phyloP scores from a whole-genome alignment of 1,140 invertebrate species.

The Musca vetustissima region DNA sequence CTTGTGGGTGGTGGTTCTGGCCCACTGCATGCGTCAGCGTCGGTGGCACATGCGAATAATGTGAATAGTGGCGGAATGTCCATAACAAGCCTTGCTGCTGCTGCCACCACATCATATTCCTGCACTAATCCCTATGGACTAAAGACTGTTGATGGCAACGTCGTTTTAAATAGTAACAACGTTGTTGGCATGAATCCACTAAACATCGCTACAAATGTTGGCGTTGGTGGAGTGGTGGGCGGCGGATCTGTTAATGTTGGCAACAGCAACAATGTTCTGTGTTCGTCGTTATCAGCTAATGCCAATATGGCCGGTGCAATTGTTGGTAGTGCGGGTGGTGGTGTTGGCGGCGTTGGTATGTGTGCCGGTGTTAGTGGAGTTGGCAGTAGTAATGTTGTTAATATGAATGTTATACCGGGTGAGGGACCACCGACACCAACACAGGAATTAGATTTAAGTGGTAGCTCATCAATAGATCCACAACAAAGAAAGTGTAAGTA shows the following conservation, averaged over 20 bases:
- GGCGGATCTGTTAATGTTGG: slow-evolving; percentile 24
- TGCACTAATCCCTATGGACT: slow-evolving; percentile 33
- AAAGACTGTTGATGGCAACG: slow-evolving; percentile 35
- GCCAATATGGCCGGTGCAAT: slow-evolving; percentile 24
- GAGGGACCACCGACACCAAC: slow-evolving; percentile 62
- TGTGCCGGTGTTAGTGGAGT: slow-evolving; percentile 28
- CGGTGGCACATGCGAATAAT: slow-evolving; percentile 24
- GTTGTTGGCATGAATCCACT: slow-evolving; percentile 26
- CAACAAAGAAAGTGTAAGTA: slow-evolving; percentile 57
- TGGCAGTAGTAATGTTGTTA: slow-evolving; percentile 50
- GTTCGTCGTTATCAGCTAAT: slow-evolving; percentile 30
- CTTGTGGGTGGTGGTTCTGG: slow-evolving; percentile 30
- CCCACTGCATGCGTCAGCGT: slow-evolving; percentile 1
- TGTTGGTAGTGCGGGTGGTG: slow-evolving; percentile 37
- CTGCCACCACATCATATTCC: slow-evolving; percentile 18
- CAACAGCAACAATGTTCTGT: slow-evolving; percentile 45
- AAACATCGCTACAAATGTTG: slow-evolving; percentile 25
- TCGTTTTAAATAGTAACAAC: slow-evolving; percentile 18
- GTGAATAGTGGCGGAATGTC: slow-evolving; percentile 18
- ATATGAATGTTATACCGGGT: slow-evolving; percentile 30
- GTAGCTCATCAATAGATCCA: slow-evolving; percentile 51
- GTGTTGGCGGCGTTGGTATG: slow-evolving; percentile 38
- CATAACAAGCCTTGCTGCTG: background rate
- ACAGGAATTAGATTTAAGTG: slow-evolving; percentile 55
- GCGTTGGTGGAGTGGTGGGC: slow-evolving; percentile 17